Base-by-base conservation (phyloP, 2,797 vertebrate species). In the Setipinna tenuifilis region DNA sequence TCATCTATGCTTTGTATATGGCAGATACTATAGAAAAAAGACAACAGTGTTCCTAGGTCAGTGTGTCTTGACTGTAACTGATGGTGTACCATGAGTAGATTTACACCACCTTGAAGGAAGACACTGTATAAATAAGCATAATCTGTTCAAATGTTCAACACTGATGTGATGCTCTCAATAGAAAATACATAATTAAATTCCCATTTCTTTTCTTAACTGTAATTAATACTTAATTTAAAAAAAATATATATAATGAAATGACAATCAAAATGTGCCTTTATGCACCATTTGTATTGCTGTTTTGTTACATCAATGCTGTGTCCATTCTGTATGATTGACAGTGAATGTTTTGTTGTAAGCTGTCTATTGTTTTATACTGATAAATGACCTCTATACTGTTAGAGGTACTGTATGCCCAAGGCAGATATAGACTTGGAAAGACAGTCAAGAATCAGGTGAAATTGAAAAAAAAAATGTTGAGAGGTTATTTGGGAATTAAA, bases 241-340 rank as follows among this genome's bases (percentile, higher is more conserved):
- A 75, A 6, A 25, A 1, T 78, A 59, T n/a, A n/a, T 21, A 59
- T 59, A 59, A 16, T 12, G 14, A 16, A 3, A n/a, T 41, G 19
- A 78, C 16, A 44, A 41, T 78, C 71, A 78, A 41, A 25, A 78
- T 17, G 41, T 44, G 68, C 35, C 35, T 59, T 7, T 75, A 35
- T 75, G 31, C 71, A 71, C 68, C 31, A 75, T 75, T 16, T 41
- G 71, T 78, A 21, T 78, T 78, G 71, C 68, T 21, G 71, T 78
- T 78, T 25, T 41, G 71, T 78, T 78, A 75, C 68, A 65, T 25
- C n/a, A 23, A 75, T 75, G 68, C 68, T 41, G 71, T 78, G 71
- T 75, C 14, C 35, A 78, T 19, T 78, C 5, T 78, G 21, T 19
- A 44, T 10, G 19, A 4, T 44, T 44, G 35, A 17, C 6, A 44